Evolutionary conservation across 2,888 invertebrate genomes (phyloP).

Genomic region (Aquatica leii): DNA sequence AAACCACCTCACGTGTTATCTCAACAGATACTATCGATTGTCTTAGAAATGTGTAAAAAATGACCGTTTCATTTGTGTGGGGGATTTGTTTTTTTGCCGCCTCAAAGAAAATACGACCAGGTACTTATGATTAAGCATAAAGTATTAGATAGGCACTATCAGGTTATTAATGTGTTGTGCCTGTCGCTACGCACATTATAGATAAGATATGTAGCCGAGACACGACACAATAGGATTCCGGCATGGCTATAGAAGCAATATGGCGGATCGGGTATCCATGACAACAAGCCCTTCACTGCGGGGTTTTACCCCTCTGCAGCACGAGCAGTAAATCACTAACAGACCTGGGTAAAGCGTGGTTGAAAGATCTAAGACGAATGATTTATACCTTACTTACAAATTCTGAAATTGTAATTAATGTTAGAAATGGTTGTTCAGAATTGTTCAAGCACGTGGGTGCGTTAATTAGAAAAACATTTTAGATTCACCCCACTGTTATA

Average conservation of each 20-base stretch:
- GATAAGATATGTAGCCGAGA: conserved; percentile 51
- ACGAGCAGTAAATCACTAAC: conserved; percentile 44
- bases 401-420: conserved; percentile 34
- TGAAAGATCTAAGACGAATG: conserved; percentile 36
- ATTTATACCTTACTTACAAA: conserved; percentile 36
- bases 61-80: conserved; percentile 17
- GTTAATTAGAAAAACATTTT: conserved; percentile 31
- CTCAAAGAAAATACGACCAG: conserved; percentile 30
- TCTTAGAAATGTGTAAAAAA: conserved; percentile 22
- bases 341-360: conserved; percentile 38
- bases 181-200: conserved; percentile 49
- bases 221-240: conserved; percentile 46
- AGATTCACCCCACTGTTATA: conserved; percentile 26
- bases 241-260: conserved; percentile 46
- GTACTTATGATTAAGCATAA: conserved; percentile 39
- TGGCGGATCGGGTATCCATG: conserved; percentile 57
- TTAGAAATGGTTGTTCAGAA: conserved; percentile 23
- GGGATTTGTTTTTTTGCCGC: conserved; percentile 22
- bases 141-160: conserved; percentile 44
- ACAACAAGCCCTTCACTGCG: conserved; percentile 55
- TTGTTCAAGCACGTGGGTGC: conserved; percentile 29
- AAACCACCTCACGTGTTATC: too few species aligned
- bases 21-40: too few species aligned
- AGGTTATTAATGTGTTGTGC: conserved; percentile 48
- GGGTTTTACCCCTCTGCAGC: conserved; percentile 51